A percentile compares a stretch with the other conserved stretches of the same genome.
These are phyloP conservation scores for Allophyes oxyacanthae DNA, from an alignment of 2,888 invertebrate genomes.

Conservation along the genomic window DNA sequence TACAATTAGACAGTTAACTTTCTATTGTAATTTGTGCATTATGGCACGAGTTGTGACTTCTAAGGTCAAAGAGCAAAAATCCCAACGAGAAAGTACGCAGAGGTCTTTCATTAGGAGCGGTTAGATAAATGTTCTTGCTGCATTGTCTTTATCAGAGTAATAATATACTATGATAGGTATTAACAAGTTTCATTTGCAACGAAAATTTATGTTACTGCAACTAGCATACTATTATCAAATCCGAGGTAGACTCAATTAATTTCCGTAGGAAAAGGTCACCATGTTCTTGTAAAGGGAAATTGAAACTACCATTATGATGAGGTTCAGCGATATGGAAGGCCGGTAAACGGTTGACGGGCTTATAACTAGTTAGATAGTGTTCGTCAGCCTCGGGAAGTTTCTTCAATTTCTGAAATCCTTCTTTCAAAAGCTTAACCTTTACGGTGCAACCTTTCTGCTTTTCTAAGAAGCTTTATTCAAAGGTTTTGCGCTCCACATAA, in stretches of 20 bases:
- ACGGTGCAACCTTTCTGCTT: too few relatives aligned
- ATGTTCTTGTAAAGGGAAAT: conserved; percentile 1
- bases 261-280: conserved; percentile 19
- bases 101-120: conserved; percentile 1
- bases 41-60: background rate
- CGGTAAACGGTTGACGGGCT: too few relatives aligned
- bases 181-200: background rate
- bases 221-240: background rate
- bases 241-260: conserved; percentile 8
- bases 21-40: background rate
- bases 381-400: too few relatives aligned
- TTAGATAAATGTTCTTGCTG: background rate
- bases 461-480: too few relatives aligned
- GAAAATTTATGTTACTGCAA: conserved; percentile 5
- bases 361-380: too few relatives aligned
- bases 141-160: background rate
- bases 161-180: background rate
- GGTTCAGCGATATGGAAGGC: too few relatives aligned
- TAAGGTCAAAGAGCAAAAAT: conserved; percentile 6
- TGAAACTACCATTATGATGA: too few relatives aligned
- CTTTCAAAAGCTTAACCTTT: too few relatives aligned
- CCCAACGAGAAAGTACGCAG: background rate
- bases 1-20: background rate
- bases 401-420: too few relatives aligned
- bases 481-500: too few relatives aligned